Evolutionary conservation across 2,888 invertebrate species (phyloP).

Genomic region (Adineta ricciae): DNA sequence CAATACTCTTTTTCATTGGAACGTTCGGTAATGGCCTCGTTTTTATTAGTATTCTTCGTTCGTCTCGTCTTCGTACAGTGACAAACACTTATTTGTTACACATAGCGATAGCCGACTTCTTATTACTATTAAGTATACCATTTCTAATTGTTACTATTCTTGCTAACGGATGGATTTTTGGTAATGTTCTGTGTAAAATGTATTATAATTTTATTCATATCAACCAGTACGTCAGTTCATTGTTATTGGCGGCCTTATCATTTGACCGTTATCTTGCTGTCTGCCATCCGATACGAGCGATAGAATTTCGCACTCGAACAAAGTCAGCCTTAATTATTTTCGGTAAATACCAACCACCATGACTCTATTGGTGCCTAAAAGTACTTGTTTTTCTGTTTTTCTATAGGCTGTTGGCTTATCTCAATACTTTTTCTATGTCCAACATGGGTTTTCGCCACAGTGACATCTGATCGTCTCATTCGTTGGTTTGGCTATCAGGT

Average conservation of each 20-base stretch:
- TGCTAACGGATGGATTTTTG: not conserved
- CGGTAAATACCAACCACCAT: not conserved
- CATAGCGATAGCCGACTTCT: not conserved
- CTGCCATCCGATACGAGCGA: not conserved
- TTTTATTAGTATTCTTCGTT: not conserved
- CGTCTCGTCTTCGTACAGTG: not conserved
- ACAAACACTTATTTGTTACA: not conserved
- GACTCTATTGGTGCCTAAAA: too few relatives aligned
- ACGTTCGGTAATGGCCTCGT: not conserved
- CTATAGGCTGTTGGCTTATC: not conserved
- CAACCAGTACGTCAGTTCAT: not conserved
- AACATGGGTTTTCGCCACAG: not conserved
- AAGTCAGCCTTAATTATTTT: not conserved
- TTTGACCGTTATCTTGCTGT: conserved; percentile 2
- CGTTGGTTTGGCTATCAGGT: not conserved
- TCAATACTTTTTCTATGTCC: not conserved
- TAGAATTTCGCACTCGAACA: not conserved
- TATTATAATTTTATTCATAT: conserved; percentile 2
- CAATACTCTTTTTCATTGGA: not conserved
- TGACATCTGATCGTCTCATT: not conserved
- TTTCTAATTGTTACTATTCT: not conserved
- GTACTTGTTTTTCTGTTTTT: too few relatives aligned
- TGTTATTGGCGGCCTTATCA: not conserved
- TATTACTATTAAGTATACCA: not conserved
- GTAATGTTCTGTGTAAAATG: not conserved